Evolutionary conservation across 2,888 invertebrate genomes (phyloP).

Genomic region (Pycnomerus fuliginosus): DNA sequence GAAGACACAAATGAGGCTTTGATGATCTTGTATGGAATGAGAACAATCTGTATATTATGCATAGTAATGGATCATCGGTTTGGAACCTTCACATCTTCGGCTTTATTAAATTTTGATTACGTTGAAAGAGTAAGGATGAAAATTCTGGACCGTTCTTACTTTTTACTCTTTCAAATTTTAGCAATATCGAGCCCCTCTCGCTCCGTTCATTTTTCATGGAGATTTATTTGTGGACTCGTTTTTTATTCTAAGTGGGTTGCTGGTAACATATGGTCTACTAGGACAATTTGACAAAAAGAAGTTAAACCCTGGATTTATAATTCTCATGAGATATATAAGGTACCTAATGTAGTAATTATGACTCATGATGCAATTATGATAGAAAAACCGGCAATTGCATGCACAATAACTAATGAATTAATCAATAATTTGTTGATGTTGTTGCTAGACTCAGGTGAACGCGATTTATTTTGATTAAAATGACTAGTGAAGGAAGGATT

Average conservation of each 20-base stretch:
- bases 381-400: too few species aligned
- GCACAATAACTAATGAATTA: too few species aligned
- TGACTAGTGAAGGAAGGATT: too few species aligned
- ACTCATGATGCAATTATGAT: too few species aligned
- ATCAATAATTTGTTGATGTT: too few species aligned
- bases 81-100: constrained; percentile 57
- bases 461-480: too few species aligned
- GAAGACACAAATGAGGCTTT: constrained; percentile 52
- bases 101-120: constrained; percentile 58
- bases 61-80: constrained; percentile 60
- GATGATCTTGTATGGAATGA: constrained; percentile 61
- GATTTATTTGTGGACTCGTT: constrained; percentile 67
- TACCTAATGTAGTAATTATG: constrained; percentile 39
- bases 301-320: constrained; percentile 55
- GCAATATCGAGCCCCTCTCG: constrained; percentile 49
- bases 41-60: constrained; percentile 58
- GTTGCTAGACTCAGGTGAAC: too few species aligned
- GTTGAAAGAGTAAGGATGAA: constrained; percentile 56
- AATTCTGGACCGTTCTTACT: neutral
- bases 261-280: constrained; percentile 56
- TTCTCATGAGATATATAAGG: constrained; percentile 64
- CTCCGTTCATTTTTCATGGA: constrained; percentile 58
- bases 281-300: constrained; percentile 50
- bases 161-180: constrained; percentile 34
- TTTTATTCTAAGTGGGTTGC: constrained; percentile 62